Percentiles rank a stretch among this genome's conserved stretches.
These are phyloP conservation scores for Neostethus bicornis DNA, from an alignment of 2,797 vertebrate genomes.

Conservation along the genomic window DNA sequence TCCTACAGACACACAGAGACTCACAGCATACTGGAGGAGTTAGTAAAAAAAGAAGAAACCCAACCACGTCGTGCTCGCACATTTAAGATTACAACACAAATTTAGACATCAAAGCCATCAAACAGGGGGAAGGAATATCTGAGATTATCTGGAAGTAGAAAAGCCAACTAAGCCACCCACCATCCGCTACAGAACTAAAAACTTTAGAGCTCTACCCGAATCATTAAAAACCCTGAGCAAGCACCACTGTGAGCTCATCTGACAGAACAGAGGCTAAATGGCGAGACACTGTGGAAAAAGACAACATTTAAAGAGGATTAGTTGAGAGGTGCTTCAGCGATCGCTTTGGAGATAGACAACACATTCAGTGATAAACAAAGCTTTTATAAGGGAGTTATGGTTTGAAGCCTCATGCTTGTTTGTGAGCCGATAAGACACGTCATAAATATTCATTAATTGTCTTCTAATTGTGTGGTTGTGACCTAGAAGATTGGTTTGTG, in stretches of 20 bases:
- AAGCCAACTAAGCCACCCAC: slow-evolving; percentile 58
- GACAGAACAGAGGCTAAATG: slow-evolving; percentile 42
- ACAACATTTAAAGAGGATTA: slow-evolving; percentile 68
- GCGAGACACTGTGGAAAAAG: slow-evolving; percentile 51
- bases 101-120: slow-evolving; percentile 53
- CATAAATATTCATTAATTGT: slow-evolving; percentile 48
- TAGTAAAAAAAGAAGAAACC: slow-evolving; percentile 17
- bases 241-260: slow-evolving; percentile 33
- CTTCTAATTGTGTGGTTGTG: slow-evolving; percentile 41
- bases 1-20: slow-evolving; percentile 23
- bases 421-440: slow-evolving; percentile 51
- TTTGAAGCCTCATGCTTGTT: slow-evolving; percentile 35
- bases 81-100: slow-evolving; percentile 48
- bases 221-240: slow-evolving; percentile 56
- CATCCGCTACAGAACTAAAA: slow-evolving; percentile 35
- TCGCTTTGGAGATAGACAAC: slow-evolving; percentile 37
- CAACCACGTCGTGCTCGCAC: slow-evolving; percentile 20
- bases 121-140: slow-evolving; percentile 40
- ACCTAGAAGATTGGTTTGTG: slow-evolving; percentile 42
- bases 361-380: slow-evolving; percentile 57
- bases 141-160: slow-evolving; percentile 42
- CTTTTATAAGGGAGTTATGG: slow-evolving; percentile 26
- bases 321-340: slow-evolving; percentile 51
- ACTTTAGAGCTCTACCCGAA: slow-evolving; percentile 51
- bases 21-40: slow-evolving; percentile 14